Evolutionary conservation across 92 coral and sea anemone species (phyloP), one percentile per base, ranked within the genome.

Genomic region (Paragorgia papillata): DNA sequence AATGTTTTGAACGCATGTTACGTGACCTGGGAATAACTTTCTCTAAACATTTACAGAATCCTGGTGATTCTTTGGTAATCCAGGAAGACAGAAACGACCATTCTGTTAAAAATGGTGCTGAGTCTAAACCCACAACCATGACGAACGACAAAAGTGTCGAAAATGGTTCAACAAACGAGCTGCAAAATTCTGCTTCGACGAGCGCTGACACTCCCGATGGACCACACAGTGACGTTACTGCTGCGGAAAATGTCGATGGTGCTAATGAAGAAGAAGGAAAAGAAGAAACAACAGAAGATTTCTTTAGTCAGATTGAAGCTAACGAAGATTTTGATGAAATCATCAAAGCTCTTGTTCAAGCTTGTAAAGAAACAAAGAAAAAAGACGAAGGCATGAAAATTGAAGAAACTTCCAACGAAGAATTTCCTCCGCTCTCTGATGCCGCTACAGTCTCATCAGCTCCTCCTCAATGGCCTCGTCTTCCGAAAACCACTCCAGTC

Each of bases 291-390:
- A 4, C 30, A 58, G 33, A 12, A 8, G 61, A 55, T 1, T 17
- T 21, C 25, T 27, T 26, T 1, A 21, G 21, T 25, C 13, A 25
- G 8, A 25, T 10, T 7, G 53, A 46, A 46, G n/a, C 2, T 15
- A 46, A 6, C 53, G 59, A 9, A 0, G 22, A 46, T 44, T 19
- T 18, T 29, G 75, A 25, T 25, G 58, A 29, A n/a, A 68, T 68
- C 37, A 48, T 68, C 4, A 37, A 46, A 49, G 60, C 29, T 17
- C 75, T 46, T 24, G 25, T 68, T 8, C 30, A 68, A 49, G 75
- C 75, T 7, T 68, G 85, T 51, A 57, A 41, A 30, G 80, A 74
- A 49, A 87, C 69, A 10, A 84, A 62, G 58, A 26, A 57, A 25
- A 50, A 39, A 6, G 43, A 40, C 43, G 74, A 30, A 35, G 41